phyloP scores from a whole-genome alignment of 2,113 vertebrate genomes.

The Rhinopomastus cyanomelas region DNA sequence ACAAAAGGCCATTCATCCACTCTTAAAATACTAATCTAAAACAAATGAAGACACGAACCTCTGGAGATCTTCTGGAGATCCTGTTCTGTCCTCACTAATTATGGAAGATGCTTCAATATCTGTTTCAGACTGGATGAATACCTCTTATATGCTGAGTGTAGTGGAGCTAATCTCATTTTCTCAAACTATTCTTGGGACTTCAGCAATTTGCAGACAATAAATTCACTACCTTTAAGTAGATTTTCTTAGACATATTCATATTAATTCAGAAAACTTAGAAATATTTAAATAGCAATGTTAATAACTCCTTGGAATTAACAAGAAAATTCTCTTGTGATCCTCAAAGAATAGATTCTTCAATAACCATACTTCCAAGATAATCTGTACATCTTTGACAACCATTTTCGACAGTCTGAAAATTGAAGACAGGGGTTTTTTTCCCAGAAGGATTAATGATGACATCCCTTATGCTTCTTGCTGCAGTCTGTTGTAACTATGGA shows the following conservation, averaged over 20 bases:
- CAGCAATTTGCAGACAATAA: slow-evolving; percentile 25
- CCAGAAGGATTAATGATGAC: slow-evolving; percentile 5
- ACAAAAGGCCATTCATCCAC: neutral
- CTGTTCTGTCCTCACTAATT: neutral
- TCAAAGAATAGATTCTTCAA: slow-evolving; percentile 24
- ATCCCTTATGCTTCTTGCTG: neutral
- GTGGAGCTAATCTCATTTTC: slow-evolving; percentile 6
- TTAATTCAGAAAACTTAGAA: neutral
- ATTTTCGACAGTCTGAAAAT: slow-evolving; percentile 15
- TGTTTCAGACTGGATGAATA: neutral
- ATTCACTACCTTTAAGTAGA: slow-evolving; percentile 15
- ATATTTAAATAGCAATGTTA: slow-evolving; percentile 38
- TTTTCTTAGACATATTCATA: slow-evolving; percentile 23
- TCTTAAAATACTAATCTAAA: neutral
- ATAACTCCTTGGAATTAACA: slow-evolving; percentile 36
- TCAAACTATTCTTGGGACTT: neutral
- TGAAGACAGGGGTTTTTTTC: neutral
- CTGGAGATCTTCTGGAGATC: neutral
- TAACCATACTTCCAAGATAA: neutral
- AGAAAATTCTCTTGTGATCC: slow-evolving; percentile 17
- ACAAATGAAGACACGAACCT: neutral
- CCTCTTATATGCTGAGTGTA: neutral
- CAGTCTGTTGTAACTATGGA: neutral
- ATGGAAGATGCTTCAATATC: neutral
- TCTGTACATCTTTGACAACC: neutral